These are phyloP conservation scores for Oenanthe oenanthe DNA, from an alignment of 2,113 vertebrate genomes.

Conservation along the genomic window DNA sequence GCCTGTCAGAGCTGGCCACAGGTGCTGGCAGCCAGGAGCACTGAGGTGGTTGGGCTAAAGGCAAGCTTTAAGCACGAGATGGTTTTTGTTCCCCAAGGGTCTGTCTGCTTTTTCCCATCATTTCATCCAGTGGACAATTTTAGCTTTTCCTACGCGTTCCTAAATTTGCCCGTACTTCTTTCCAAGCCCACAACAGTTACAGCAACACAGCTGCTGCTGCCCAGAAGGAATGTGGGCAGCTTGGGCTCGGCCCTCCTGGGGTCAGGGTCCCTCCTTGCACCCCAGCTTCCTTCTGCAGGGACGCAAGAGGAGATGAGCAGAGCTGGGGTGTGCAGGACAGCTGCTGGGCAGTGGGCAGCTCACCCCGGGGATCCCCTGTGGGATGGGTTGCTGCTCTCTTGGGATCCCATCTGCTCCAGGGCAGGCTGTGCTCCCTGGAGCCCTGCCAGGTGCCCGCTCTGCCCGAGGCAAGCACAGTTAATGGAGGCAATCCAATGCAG, in stretches of 20 bases:
- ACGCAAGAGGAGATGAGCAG: fast-evolving
- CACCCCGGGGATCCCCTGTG: background rate
- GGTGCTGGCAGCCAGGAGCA: fast-evolving
- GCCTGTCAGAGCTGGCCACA: background rate
- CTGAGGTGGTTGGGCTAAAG: background rate
- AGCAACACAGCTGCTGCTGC: background rate
- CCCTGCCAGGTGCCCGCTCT: conserved; percentile 50
- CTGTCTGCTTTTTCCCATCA: background rate
- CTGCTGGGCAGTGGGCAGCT: background rate
- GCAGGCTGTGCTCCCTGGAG: background rate
- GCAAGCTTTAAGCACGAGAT: background rate
- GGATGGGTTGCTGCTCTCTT: background rate
- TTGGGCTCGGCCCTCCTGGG: fast-evolving
- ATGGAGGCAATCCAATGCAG: conserved; percentile 64
- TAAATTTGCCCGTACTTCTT: background rate
- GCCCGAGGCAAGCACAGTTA: conserved; percentile 69
- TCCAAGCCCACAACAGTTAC: no score
- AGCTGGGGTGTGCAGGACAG: fast-evolving
- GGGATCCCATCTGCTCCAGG: background rate
- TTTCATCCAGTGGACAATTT: background rate
- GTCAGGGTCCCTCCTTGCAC: background rate
- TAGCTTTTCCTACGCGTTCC: background rate
- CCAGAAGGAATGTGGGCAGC: background rate
- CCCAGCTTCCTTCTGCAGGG: background rate
- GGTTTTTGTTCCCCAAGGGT: background rate